Evolutionary conservation across 2,888 invertebrate genomes (phyloP), one percentile per base, ranked within the genome.

Genomic region (Latheticus oryzae): DNA sequence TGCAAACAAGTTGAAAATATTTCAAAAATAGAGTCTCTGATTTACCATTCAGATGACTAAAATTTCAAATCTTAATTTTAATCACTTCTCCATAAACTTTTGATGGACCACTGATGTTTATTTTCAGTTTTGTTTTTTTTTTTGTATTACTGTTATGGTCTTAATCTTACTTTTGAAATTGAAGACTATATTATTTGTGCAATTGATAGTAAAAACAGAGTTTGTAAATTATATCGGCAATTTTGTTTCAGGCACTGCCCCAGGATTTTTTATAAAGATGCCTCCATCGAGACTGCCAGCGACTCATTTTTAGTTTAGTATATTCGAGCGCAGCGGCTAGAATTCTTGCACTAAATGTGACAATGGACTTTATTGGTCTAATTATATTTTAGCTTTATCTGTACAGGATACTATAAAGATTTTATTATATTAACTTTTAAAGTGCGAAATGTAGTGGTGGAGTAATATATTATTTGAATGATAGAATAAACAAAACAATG

Each of bases 281-380:
- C 75, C 77, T 76, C 76, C 76, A 75, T 76, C 73, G 76, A 75
- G 77, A 78, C 78, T 78, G 78, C 78, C 78, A 78, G 76, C 76
- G 73, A 75, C 69, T 69, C 66, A 65, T 60, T 55, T 62, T 54
- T 67, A 66, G 66, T 63, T 62, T 69, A 64, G 66, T 65, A 61
- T 60, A 65, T 67, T 67, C 64, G 68, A 70, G 70, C 69, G 74
- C 75, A 74, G 70, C 71, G 71, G 74, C 73, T 74, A 65, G 67
- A 61, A 68, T 69, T 73, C n/a, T 70, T 74, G 74, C 75, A 74
- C 73, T 73, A 69, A 65, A 68, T 71, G 72, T 73, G 75, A 74
- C 72, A 72, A 69, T 69, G 73, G 73, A 74, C 73, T 74, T 69
- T 69, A 72, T 72, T 75, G 74, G 74, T 75, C 74, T 74, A 71